Evolutionary conservation across 2,888 invertebrate species (phyloP).

Genomic region (Abrostola triplasia): DNA sequence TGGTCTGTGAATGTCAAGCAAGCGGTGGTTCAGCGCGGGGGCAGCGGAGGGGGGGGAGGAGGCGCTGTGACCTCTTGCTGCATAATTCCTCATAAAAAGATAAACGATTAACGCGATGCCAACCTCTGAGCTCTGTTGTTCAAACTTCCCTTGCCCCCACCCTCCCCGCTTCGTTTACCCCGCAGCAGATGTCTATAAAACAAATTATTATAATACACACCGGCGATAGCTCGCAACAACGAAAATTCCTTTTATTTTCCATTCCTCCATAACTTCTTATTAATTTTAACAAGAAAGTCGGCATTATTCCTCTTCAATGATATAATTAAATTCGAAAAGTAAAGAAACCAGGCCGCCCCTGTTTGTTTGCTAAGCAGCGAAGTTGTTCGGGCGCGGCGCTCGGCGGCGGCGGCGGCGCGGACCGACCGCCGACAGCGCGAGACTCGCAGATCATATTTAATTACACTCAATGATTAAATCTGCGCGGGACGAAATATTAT

Average conservation of each 20-base stretch:
- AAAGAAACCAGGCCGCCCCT: constrained; percentile 43
- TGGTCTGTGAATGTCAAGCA: not conserved
- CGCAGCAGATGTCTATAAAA: constrained; percentile 14
- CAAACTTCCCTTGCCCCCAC: not conserved
- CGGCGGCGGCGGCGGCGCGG: not conserved
- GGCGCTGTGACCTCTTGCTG: constrained; percentile 21
- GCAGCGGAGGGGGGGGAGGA: too few species aligned
- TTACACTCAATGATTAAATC: constrained; percentile 19
- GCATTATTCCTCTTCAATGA: constrained; percentile 56
- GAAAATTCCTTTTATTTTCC: constrained; percentile 55
- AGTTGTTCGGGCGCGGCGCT: constrained; percentile 39
- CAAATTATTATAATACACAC: constrained; percentile 48
- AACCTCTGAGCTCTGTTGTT: not conserved
- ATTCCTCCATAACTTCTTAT: constrained; percentile 53
- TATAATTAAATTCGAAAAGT: constrained; percentile 62
- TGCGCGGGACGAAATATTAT: not conserved
- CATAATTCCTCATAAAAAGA: constrained; percentile 25
- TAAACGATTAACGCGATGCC: constrained; percentile 25
- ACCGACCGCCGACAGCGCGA: constrained; percentile 1
- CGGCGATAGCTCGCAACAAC: constrained; percentile 44
- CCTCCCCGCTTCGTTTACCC: not conserved
- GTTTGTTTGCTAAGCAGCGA: constrained; percentile 59
- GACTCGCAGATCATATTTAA: constrained; percentile 27
- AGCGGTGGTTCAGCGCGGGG: too few species aligned
- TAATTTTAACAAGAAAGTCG: constrained; percentile 59